A percentile compares a stretch with the other conserved stretches of the same genome.
These are phyloP conservation scores for Crematogaster levior DNA, from an alignment of 2,888 invertebrate genomes.

Conservation along the genomic window DNA sequence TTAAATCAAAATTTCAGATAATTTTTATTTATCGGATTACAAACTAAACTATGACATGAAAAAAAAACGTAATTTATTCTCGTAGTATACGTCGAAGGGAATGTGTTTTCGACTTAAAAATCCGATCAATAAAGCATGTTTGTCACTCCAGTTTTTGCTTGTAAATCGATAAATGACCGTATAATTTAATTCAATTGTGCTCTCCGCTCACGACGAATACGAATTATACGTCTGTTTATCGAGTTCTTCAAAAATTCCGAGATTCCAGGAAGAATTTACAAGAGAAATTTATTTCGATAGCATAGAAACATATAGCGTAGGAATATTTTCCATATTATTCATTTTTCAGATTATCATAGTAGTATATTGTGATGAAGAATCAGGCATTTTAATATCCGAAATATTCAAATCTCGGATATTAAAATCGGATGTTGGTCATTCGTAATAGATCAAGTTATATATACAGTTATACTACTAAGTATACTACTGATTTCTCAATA, in stretches of 20 bases:
- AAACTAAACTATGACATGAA: neutral
- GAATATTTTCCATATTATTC: conserved; percentile 23
- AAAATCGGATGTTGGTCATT: neutral
- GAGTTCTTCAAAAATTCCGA: conserved; percentile 4
- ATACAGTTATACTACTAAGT: neutral
- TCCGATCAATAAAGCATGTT: conserved; percentile 1
- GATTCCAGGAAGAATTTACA: conserved; percentile 10
- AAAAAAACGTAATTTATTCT: conserved; percentile 3
- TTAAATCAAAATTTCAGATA: too few relatives aligned
- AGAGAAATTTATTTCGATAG: conserved; percentile 37
- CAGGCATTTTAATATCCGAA: conserved; percentile 1
- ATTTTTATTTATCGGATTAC: conserved; percentile 6
- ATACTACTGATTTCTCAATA: neutral
- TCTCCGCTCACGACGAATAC: neutral
- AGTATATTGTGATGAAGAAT: neutral
- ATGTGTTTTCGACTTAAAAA: conserved; percentile 16
- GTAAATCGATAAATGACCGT: conserved; percentile 44
- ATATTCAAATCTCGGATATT: conserved; percentile 2
- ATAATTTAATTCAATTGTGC: conserved; percentile 36
- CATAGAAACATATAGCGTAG: neutral
- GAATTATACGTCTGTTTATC: conserved; percentile 32
- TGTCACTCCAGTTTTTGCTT: conserved; percentile 24
- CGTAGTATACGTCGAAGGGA: neutral
- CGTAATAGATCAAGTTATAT: neutral
- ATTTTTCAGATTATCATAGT: neutral